These are phyloP conservation scores for Polymixis lichenea DNA, from an alignment of 2,888 invertebrate species.

Conservation along the genomic window DNA sequence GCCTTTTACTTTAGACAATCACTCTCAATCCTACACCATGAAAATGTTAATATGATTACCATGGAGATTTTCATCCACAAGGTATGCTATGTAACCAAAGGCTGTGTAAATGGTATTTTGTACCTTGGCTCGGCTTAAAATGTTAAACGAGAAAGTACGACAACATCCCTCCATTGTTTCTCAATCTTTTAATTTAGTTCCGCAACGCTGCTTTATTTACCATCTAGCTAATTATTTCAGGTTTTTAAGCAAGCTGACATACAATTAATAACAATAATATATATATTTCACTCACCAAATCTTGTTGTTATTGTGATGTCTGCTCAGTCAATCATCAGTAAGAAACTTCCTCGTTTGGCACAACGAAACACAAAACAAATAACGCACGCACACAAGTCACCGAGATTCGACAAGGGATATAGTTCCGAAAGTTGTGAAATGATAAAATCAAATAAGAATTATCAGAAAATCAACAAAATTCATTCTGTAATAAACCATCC, in stretches of 20 bases:
- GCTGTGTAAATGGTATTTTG: background rate
- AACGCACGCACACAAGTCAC: constrained; percentile 40
- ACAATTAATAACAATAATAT: constrained; percentile 21
- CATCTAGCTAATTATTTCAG: background rate
- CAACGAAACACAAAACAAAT: constrained; percentile 47
- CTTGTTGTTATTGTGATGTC: constrained; percentile 65
- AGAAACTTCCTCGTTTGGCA: constrained; percentile 49
- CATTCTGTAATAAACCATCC: constrained; percentile 32
- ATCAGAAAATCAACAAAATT: constrained; percentile 50
- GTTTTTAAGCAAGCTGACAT: background rate
- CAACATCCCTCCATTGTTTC: constrained; percentile 26
- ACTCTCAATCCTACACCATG: background rate
- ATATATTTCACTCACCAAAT: constrained; percentile 61
- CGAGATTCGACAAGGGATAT: constrained; percentile 22
- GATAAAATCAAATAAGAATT: constrained; percentile 40
- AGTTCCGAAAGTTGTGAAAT: constrained; percentile 14
- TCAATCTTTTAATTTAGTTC: background rate
- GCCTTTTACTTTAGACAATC: constrained; percentile 29
- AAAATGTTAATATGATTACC: background rate
- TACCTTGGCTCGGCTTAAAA: background rate
- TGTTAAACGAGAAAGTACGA: constrained; percentile 34
- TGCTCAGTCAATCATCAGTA: constrained; percentile 41
- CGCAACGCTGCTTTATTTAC: constrained; percentile 1
- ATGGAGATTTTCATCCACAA: background rate
- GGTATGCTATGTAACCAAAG: background rate